Percentiles rank a stretch among this genome's conserved stretches.
These are phyloP conservation scores for Camponotus floridanus DNA, from an alignment of 1,140 invertebrate species.

Conservation along the genomic window DNA sequence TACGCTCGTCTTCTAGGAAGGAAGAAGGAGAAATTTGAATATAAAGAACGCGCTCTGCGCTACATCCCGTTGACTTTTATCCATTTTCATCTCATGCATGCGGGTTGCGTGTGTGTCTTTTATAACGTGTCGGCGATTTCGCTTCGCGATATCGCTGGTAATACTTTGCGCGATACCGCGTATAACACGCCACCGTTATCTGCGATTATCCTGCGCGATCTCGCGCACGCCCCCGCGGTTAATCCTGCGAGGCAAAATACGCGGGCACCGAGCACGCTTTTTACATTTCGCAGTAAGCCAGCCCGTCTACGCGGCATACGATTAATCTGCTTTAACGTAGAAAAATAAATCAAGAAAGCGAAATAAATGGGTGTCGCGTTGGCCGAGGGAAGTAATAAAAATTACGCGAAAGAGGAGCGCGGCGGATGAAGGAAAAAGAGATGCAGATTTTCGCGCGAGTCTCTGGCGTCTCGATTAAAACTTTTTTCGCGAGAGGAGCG, in stretches of 20 bases:
- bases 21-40: neutral
- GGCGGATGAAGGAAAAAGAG: neutral
- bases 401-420: conserved; percentile 13
- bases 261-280: conserved; percentile 5
- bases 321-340: conserved; percentile 60
- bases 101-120: neutral
- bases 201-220: conserved; percentile 52
- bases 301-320: conserved; percentile 31
- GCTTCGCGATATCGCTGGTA: neutral
- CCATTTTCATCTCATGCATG: conserved; percentile 15
- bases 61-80: conserved; percentile 19
- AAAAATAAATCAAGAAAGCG: conserved; percentile 54
- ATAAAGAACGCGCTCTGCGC: neutral
- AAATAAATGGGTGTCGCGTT: conserved; percentile 50
- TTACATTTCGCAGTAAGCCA: conserved; percentile 40
- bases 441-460: neutral
- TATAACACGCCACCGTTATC: neutral
- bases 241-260: conserved; percentile 7
- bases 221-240: conserved; percentile 27
- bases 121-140: neutral
- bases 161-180: neutral
- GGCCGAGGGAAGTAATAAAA: conserved; percentile 28
- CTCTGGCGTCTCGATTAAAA: conserved; percentile 34
- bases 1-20: neutral
- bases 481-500: conserved; percentile 24